phyloP scores from a whole-genome alignment of 2,797 vertebrate species.

The Apodemus agrarius region DNA sequence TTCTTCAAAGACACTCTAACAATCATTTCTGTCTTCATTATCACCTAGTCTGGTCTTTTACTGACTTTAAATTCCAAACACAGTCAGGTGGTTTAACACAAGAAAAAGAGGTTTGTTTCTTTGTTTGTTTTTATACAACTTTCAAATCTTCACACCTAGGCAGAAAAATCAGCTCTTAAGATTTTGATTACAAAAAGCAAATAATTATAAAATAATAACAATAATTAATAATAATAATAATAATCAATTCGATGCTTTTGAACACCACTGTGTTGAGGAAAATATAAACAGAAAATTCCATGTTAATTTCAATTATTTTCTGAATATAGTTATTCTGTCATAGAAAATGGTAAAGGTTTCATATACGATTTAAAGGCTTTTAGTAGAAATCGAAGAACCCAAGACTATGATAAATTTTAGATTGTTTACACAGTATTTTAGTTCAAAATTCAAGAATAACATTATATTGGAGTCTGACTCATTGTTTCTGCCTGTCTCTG shows the following conservation, averaged over 20 bases:
- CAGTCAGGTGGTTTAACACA: not conserved
- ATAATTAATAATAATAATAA: not conserved
- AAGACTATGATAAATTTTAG: not conserved
- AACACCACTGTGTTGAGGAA: not conserved
- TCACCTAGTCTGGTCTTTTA: not conserved
- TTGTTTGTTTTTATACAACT: not conserved
- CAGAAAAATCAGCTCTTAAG: not conserved
- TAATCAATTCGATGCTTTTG: not conserved
- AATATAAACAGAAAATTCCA: not conserved
- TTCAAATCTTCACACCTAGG: not conserved
- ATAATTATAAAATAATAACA: no score
- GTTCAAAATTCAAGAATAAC: not conserved
- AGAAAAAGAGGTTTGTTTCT: not conserved
- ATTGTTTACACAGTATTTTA: not conserved
- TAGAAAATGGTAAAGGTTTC: not conserved
- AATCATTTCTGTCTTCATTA: not conserved
- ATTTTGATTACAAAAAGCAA: not conserved
- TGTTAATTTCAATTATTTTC: conserved; percentile 1
- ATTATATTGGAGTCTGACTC: not conserved
- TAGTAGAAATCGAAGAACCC: not conserved
- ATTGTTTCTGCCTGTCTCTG: not conserved
- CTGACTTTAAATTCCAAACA: not conserved
- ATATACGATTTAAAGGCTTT: not conserved
- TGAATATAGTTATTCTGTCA: not conserved
- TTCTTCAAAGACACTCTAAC: not conserved